These are phyloP conservation scores for Perognathus longimembris DNA, from an alignment of 2,113 vertebrate genomes.

Conservation along the genomic window DNA sequence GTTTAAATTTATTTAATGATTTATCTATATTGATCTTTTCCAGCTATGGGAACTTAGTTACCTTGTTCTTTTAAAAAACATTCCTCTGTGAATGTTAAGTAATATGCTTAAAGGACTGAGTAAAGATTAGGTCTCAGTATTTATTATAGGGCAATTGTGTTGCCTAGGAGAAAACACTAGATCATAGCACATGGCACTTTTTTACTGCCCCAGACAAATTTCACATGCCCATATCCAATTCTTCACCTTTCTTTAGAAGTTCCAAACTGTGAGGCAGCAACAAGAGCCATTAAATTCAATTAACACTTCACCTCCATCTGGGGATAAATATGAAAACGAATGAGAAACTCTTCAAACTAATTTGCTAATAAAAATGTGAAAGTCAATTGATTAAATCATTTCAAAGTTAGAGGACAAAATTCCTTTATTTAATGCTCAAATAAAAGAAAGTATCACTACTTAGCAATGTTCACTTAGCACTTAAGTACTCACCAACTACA, in stretches of 20 bases:
- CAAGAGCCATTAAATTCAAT: constrained; percentile 60
- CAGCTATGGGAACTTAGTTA: constrained; percentile 10
- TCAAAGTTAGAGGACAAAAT: constrained; percentile 38
- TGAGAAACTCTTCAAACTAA: constrained; percentile 35
- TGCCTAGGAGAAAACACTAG: constrained; percentile 10
- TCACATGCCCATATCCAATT: constrained; percentile 39
- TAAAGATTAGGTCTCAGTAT: constrained; percentile 12
- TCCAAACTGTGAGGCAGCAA: constrained; percentile 12
- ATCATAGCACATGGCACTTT: constrained; percentile 60
- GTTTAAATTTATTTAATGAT: constrained; percentile 51
- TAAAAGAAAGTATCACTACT: constrained; percentile 39
- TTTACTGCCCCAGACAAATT: constrained; percentile 51
- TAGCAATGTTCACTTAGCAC: background rate
- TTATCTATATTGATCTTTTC: constrained; percentile 54
- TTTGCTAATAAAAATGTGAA: constrained; percentile 24
- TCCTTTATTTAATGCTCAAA: constrained; percentile 33
- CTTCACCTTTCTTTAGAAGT: constrained; percentile 44
- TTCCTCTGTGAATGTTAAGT: background rate
- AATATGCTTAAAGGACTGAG: background rate
- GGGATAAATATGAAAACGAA: background rate
- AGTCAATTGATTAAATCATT: constrained; percentile 34
- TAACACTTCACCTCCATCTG: constrained; percentile 48
- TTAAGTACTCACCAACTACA: background rate
- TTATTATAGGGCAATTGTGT: background rate
- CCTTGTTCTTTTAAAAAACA: background rate